phyloP scores from a whole-genome alignment of 2,113 vertebrate species.

The Hyperopisus bebe region DNA sequence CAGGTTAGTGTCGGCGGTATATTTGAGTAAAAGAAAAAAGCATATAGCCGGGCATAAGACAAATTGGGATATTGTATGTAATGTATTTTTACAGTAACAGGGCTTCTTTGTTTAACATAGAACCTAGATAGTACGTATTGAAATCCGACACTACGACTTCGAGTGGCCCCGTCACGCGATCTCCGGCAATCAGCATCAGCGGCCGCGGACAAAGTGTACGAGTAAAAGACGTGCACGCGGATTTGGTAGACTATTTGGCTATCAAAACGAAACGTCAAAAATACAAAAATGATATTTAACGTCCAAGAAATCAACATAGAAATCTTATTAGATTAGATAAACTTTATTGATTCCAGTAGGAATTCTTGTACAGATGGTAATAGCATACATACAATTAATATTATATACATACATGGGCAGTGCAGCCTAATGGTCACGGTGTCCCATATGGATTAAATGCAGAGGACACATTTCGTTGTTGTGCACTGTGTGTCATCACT shows the following conservation, averaged over 20 bases:
- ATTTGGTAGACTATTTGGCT: slow-evolving; percentile 27
- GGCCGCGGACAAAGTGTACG: no score
- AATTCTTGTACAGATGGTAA: background rate
- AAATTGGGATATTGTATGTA: background rate
- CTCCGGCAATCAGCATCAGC: background rate
- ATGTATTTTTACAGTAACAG: background rate
- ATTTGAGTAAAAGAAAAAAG: background rate
- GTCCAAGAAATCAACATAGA: background rate
- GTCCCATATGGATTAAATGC: no score
- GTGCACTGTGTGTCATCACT: no score
- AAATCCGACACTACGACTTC: background rate
- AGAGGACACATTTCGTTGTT: no score
- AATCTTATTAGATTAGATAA: background rate
- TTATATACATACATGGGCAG: no score
- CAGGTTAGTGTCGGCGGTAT: background rate
- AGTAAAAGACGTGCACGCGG: no score
- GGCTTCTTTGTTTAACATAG: background rate
- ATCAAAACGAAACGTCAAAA: slow-evolving; percentile 26
- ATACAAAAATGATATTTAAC: background rate
- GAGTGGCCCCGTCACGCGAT: background rate
- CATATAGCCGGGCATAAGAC: background rate
- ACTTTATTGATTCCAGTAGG: background rate
- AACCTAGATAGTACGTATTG: background rate
- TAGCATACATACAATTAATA: no score
- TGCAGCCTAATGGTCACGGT: no score